Percentiles rank a stretch among this genome's conserved stretches.
Conservation (phyloP, 2,888 invertebrate genomes). For the Sialis lutaria region DNA sequence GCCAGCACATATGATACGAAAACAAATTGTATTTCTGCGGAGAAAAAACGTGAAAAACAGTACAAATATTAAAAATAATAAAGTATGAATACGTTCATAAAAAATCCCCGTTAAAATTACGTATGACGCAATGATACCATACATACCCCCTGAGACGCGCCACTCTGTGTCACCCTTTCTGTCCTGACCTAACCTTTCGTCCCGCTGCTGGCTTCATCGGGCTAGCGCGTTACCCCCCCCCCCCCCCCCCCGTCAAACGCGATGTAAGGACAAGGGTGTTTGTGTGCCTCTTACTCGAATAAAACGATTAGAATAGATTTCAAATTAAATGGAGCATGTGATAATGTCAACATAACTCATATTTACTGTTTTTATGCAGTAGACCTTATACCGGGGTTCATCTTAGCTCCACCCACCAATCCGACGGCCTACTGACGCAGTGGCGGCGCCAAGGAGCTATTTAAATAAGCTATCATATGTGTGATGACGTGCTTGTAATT, state of each 20-base stretch:
- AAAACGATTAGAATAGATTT: constrained; percentile 25
- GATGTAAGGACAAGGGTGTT: neutral
- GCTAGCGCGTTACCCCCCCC: neutral
- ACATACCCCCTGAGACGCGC: too few species aligned
- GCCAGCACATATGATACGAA: too few species aligned
- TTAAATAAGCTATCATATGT: too few species aligned
- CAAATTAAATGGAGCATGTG: constrained; percentile 27
- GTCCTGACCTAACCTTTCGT: neutral
- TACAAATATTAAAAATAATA: too few species aligned
- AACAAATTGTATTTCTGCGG: too few species aligned
- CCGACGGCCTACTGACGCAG: neutral
- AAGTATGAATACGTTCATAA: too few species aligned
- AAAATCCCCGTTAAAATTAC: too few species aligned
- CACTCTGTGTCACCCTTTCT: too few species aligned
- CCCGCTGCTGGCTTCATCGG: neutral
- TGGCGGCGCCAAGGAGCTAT: neutral
- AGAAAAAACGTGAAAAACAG: too few species aligned
- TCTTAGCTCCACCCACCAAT: too few species aligned
- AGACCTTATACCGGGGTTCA: neutral
- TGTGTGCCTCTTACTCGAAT: constrained; percentile 12
- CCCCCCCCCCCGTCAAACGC: neutral
- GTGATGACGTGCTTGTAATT: too few species aligned
- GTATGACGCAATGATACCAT: too few species aligned
- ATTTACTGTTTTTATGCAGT: constrained; percentile 21
- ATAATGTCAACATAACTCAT: constrained; percentile 27